phyloP scores from a whole-genome alignment of 2,797 vertebrate genomes.

The Chelidonichthys spinosus region DNA sequence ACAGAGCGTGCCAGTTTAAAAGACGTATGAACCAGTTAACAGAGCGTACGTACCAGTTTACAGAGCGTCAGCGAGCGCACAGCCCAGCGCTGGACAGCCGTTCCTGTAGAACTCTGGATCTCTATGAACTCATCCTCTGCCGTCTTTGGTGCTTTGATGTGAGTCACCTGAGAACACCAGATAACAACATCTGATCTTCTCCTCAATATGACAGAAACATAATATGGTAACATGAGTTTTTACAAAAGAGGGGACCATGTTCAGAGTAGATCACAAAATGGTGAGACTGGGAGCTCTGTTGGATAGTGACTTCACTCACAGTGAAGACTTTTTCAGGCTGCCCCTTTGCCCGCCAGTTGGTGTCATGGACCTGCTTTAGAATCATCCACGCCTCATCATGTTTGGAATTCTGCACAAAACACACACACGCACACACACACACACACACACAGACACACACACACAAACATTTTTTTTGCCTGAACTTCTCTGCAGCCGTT shows the following conservation, averaged over 20 bases:
- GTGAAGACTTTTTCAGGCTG: conserved; percentile 95
- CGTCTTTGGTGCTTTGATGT: conserved; percentile 94
- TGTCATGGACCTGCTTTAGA: conserved; percentile 95
- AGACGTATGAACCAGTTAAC: no score
- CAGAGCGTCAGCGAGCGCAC: conserved; percentile 89
- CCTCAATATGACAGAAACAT: neutral
- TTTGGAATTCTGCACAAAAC: conserved; percentile 88
- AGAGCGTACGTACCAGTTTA: conserved; percentile 87
- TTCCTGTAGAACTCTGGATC: conserved; percentile 95
- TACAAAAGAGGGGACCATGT: no score
- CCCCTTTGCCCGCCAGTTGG: conserved; percentile 96
- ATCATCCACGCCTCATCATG: conserved; percentile 99
- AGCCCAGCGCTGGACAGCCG: conserved; percentile 91
- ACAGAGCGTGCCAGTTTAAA: neutral
- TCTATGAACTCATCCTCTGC: conserved; percentile 96
- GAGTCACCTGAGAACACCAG: conserved; percentile 87
- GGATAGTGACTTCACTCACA: conserved; percentile 79
- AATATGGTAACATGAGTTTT: no score
- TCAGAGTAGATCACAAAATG: no score
- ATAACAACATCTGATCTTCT: neutral
- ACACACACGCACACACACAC: conserved; percentile 16
- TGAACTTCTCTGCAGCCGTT: no score
- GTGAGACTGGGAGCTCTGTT: no score
- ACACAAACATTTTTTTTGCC: no score
- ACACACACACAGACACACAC: neutral